Percentiles rank a stretch among this genome's conserved stretches.
Evolutionary conservation across 2,888 invertebrate species (phyloP).

Genomic region (Monoplex corrugatus): DNA sequence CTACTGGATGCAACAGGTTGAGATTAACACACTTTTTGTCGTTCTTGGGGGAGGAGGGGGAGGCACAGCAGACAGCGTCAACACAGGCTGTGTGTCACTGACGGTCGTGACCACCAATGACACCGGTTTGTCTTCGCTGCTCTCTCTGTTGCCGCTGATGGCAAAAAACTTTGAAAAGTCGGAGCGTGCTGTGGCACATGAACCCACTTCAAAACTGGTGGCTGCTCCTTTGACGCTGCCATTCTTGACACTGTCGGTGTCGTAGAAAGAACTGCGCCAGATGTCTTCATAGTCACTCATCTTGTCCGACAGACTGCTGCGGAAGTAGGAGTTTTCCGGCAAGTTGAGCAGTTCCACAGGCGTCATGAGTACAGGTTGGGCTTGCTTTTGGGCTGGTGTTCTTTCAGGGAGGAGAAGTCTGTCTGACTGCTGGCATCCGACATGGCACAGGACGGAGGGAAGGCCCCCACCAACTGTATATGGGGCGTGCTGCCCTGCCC

Average conservation of each 20-base stretch:
- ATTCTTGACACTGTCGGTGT: conserved; percentile 55
- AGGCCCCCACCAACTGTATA: conserved; percentile 28
- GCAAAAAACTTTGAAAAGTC: conserved; percentile 46
- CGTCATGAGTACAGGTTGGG: conserved; percentile 67
- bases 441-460: conserved; percentile 26
- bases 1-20: conserved; percentile 40
- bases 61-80: not conserved
- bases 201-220: not conserved
- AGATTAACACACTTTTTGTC: not conserved
- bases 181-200: conserved; percentile 33
- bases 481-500: not conserved
- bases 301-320: conserved; percentile 94
- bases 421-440: conserved; percentile 51
- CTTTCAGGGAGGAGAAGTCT: conserved; percentile 34
- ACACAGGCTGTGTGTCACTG: not conserved
- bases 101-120: not conserved
- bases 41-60: not conserved
- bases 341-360: conserved; percentile 67
- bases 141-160: conserved; percentile 1
- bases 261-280: conserved; percentile 84
- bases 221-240: conserved; percentile 38
- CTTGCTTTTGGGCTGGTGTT: conserved; percentile 57
- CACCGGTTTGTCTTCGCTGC: not conserved
- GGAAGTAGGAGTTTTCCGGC: conserved; percentile 85
- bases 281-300: conserved; percentile 97